These are phyloP conservation scores for Drosophila mettleri DNA, from an alignment of 2,888 invertebrate species.

Conservation along the genomic window DNA sequence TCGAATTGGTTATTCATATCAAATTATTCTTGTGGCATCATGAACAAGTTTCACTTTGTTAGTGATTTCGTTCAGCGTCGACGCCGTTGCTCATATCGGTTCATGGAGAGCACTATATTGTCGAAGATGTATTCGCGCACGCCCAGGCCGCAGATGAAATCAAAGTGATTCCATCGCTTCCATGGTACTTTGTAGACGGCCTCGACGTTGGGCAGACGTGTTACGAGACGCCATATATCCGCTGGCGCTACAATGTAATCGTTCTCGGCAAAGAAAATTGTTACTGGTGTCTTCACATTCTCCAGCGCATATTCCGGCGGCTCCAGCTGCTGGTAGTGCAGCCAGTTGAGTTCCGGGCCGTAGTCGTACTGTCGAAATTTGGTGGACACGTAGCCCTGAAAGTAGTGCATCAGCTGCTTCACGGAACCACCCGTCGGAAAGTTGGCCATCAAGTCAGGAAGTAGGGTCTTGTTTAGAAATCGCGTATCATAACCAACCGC, in stretches of 20 bases:
- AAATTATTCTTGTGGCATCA: not conserved
- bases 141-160: conserved; percentile 83
- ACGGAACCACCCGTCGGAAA: conserved; percentile 84
- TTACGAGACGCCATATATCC: conserved; percentile 80
- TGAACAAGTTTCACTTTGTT: not conserved
- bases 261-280: conserved; percentile 82
- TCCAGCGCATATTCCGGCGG: conserved; percentile 83
- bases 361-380: conserved; percentile 83
- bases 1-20: not conserved
- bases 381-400: conserved; percentile 83
- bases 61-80: conserved; percentile 22
- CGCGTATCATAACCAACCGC: conserved; percentile 83
- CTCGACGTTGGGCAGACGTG: conserved; percentile 75
- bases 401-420: conserved; percentile 84
- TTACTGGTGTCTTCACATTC: conserved; percentile 77
- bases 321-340: conserved; percentile 78
- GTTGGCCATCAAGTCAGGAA: conserved; percentile 83
- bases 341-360: conserved; percentile 79
- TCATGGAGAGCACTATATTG: conserved; percentile 80
- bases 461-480: conserved; percentile 80
- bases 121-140: conserved; percentile 83
- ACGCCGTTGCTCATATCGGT: conserved; percentile 75
- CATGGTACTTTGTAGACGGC: conserved; percentile 83
- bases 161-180: conserved; percentile 84
- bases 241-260: conserved; percentile 84